Evolutionary conservation across 2,888 invertebrate genomes (phyloP).

Genomic region (Ashinkailepas kermadecensis): DNA sequence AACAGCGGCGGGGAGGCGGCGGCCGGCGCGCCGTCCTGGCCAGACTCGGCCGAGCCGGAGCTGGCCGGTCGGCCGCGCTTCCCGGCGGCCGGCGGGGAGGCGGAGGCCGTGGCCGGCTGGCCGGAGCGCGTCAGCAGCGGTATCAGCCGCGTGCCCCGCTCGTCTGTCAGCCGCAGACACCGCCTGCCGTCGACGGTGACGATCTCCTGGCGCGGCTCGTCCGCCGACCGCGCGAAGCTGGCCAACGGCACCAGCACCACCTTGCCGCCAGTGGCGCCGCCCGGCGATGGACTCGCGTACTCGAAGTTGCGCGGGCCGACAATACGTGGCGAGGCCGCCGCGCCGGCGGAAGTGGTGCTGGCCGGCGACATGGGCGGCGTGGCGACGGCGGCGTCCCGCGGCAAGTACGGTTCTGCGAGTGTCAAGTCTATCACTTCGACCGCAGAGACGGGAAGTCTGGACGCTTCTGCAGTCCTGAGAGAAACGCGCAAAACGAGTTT

Average conservation of each 20-base stretch:
- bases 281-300: not conserved
- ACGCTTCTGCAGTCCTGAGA: not conserved
- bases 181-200: not conserved
- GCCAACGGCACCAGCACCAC: not conserved
- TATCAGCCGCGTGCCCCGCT: not conserved
- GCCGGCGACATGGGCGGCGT: not conserved
- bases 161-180: not conserved
- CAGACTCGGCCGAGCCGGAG: not conserved
- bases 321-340: not conserved
- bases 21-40: too few relatives aligned
- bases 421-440: not conserved
- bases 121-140: not conserved
- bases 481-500: not conserved
- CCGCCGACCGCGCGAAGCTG: not conserved
- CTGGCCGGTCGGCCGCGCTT: not conserved
- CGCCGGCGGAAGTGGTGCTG: not conserved
- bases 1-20: not conserved
- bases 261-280: not conserved
- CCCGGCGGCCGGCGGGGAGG: not conserved
- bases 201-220: not conserved
- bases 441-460: not conserved
- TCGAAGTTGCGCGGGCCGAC: not conserved
- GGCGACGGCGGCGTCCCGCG: not conserved
- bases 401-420: too few relatives aligned
- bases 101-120: not conserved